A percentile compares a stretch with the other conserved stretches of the same genome.
Conservation (phyloP, 1,140 invertebrate genomes). For the Idris sp. region DNA sequence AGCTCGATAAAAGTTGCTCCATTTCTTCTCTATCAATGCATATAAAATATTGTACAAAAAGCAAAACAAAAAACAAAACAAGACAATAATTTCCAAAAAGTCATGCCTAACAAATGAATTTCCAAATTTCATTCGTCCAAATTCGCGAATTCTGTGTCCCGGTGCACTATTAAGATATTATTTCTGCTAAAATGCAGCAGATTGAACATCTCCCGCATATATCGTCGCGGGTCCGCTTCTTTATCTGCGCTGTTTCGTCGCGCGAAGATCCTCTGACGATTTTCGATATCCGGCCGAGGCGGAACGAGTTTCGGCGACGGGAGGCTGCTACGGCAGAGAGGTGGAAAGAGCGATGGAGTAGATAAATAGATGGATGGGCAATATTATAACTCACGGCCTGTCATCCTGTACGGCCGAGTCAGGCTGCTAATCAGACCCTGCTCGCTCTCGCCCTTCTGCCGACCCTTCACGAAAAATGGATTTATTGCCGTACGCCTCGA, state of each 20-base stretch:
- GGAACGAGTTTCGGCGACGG: slow-evolving; percentile 53
- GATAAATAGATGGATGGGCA: slow-evolving; percentile 78
- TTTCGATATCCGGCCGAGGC: slow-evolving; percentile 58
- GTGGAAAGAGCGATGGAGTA: slow-evolving; percentile 68
- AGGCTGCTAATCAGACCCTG: slow-evolving; percentile 78
- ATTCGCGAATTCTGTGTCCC: too few species aligned
- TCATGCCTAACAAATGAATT: too few species aligned
- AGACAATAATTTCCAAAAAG: too few species aligned
- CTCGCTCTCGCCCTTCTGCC: slow-evolving; percentile 73
- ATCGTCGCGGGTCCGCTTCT: slow-evolving; percentile 27
- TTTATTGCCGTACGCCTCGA: slow-evolving; percentile 78
- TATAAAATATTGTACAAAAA: too few species aligned
- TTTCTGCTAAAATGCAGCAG: slow-evolving; percentile 34
- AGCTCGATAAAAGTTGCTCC: too few species aligned
- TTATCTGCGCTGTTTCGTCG: slow-evolving; percentile 63
- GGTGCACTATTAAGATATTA: slow-evolving; percentile 39
- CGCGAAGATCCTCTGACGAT: slow-evolving; percentile 59
- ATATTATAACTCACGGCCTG: slow-evolving; percentile 78
- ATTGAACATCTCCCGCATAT: slow-evolving; percentile 23
- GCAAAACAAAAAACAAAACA: too few species aligned
- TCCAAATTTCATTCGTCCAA: too few species aligned
- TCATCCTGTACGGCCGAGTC: slow-evolving; percentile 78
- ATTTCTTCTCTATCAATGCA: too few species aligned
- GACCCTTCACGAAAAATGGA: slow-evolving; percentile 79
- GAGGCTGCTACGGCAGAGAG: slow-evolving; percentile 40